Evolutionary conservation across 2,113 vertebrate genomes (phyloP).

Genomic region (Otis tarda): DNA sequence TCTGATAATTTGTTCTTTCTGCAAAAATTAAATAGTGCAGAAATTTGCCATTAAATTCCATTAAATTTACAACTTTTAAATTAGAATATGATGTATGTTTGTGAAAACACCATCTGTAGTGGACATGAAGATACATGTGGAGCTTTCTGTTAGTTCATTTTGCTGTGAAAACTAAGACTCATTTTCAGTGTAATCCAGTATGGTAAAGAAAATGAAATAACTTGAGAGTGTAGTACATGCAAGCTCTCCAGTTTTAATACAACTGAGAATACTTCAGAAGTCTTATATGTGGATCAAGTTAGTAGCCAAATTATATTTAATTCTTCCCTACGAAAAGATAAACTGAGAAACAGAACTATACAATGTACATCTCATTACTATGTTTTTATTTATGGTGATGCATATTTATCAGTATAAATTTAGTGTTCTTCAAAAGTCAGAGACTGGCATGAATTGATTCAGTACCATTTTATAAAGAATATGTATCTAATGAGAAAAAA

Average conservation of each 20-base stretch:
- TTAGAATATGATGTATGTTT: conserved; percentile 3
- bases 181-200: neutral
- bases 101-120: conserved; percentile 49
- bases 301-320: neutral
- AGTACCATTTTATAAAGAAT: neutral
- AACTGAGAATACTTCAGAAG: neutral
- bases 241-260: neutral
- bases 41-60: conserved; percentile 47
- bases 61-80: conserved; percentile 60
- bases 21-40: neutral
- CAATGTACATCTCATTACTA: neutral
- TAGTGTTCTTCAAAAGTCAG: neutral
- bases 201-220: neutral
- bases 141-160: conserved; percentile 75
- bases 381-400: neutral
- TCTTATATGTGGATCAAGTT: neutral
- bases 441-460: conserved; percentile 23
- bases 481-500: conserved; percentile 13
- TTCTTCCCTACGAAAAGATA: neutral
- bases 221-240: neutral
- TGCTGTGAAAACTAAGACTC: neutral
- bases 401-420: neutral
- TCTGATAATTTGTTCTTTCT: conserved; percentile 76
- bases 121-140: conserved; percentile 74
- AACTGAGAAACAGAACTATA: neutral